Conservation (phyloP, 2,797 vertebrate genomes). For the Manis crassicaudata region DNA sequence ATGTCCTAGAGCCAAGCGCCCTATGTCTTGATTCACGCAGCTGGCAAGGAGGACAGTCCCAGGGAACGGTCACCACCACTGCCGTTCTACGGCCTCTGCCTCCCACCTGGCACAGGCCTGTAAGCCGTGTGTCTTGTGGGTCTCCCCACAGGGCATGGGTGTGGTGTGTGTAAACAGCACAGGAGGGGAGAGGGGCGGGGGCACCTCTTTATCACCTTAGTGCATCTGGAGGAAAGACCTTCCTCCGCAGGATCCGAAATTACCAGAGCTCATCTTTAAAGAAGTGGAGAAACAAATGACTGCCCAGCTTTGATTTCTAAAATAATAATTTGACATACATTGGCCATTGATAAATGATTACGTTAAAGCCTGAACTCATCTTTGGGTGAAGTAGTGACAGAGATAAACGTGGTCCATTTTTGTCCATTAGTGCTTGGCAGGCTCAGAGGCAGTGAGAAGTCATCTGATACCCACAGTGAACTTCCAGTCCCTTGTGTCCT, state of each 20-base stretch:
- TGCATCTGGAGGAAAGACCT: not conserved
- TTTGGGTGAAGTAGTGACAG: not conserved
- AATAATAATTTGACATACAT: conserved; percentile 30
- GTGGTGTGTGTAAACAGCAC: not conserved
- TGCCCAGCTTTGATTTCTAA: conserved; percentile 54
- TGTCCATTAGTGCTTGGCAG: not conserved
- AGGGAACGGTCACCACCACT: not conserved
- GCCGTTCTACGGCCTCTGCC: not conserved
- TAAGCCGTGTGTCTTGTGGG: not conserved
- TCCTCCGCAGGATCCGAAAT: not conserved
- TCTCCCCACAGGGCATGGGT: not conserved
- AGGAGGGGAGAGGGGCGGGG: not conserved
- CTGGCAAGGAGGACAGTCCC: not conserved
- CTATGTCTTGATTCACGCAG: fast-evolving
- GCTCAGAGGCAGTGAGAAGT: not conserved
- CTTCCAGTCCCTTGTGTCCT: not conserved
- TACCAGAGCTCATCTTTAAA: not conserved
- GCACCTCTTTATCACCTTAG: not conserved
- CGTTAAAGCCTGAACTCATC: not conserved
- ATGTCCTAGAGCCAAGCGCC: not conserved
- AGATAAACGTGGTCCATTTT: not conserved
- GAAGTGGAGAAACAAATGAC: not conserved
- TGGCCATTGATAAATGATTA: not conserved
- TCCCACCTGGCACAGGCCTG: fast-evolving
- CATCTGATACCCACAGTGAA: conserved; percentile 1